phyloP scores from a whole-genome alignment of 1,140 invertebrate genomes.

The Gryon sp. region DNA sequence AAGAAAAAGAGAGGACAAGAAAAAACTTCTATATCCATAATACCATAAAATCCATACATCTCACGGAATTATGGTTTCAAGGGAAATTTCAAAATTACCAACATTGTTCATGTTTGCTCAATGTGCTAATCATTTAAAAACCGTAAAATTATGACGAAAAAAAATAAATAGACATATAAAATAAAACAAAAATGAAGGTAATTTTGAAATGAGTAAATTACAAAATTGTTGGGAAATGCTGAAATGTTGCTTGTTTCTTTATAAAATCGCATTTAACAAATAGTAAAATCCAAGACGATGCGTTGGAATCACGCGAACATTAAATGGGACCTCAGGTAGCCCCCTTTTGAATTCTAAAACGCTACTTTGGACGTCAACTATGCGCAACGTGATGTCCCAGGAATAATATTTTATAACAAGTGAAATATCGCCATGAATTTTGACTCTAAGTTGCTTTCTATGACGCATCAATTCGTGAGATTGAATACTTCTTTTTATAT shows the following conservation, averaged over 20 bases:
- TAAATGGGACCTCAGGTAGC: constrained; percentile 48
- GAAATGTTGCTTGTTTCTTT: too few relatives aligned
- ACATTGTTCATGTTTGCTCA: too few relatives aligned
- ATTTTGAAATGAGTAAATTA: too few relatives aligned
- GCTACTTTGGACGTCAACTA: constrained; percentile 29
- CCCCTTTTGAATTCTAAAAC: constrained; percentile 41
- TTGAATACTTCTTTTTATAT: constrained; percentile 1
- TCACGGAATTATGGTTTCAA: background rate
- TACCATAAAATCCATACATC: background rate
- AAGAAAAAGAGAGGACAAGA: too few relatives aligned
- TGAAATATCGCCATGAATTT: constrained; percentile 45
- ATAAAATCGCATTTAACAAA: background rate
- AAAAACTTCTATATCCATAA: background rate
- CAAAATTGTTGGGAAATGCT: too few relatives aligned
- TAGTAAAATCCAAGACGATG: constrained; percentile 3
- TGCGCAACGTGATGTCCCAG: constrained; percentile 39
- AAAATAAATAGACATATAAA: too few relatives aligned
- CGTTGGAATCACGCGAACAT: constrained; percentile 25
- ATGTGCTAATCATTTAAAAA: too few relatives aligned
- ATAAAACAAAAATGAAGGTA: too few relatives aligned
- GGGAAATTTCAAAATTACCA: too few relatives aligned
- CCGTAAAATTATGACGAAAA: background rate
- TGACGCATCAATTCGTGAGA: constrained; percentile 30
- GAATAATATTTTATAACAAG: constrained; percentile 52
- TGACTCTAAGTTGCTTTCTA: constrained; percentile 32